These are phyloP conservation scores for Cebidichthys violaceus DNA, from an alignment of 2,113 vertebrate species.

Conservation along the genomic window DNA sequence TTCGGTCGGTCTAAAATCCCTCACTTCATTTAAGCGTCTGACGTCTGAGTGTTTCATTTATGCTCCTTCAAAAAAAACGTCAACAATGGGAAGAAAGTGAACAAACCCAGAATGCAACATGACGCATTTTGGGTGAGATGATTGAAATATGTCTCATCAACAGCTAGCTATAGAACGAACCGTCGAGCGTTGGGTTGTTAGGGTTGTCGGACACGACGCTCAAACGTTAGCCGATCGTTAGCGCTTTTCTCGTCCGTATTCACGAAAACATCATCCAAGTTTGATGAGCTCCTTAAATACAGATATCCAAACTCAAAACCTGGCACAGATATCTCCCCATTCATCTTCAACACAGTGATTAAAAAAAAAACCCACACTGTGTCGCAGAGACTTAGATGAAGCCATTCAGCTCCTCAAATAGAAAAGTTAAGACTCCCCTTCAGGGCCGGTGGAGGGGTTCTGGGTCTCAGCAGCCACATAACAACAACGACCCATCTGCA, in stretches of 20 bases:
- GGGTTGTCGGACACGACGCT: background rate
- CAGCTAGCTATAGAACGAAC: no score
- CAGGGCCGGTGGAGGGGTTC: constrained; percentile 40
- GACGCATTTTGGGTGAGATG: background rate
- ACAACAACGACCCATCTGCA: constrained; percentile 39
- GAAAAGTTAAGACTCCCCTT: background rate
- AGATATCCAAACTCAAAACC: background rate
- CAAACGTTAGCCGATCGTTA: background rate
- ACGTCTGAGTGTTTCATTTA: background rate
- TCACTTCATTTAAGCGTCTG: background rate
- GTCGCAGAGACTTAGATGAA: background rate
- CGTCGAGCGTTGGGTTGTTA: no score
- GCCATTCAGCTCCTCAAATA: background rate
- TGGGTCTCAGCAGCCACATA: constrained; percentile 46
- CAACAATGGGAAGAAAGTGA: background rate
- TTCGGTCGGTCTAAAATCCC: background rate
- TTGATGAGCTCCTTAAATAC: background rate
- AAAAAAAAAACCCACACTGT: background rate
- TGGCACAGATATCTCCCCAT: constrained; percentile 9
- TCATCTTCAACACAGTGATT: background rate
- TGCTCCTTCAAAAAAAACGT: background rate
- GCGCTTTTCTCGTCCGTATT: no score
- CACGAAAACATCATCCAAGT: background rate
- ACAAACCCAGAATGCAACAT: background rate
- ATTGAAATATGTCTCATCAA: no score